Evolutionary conservation across 2,113 vertebrate species (phyloP).

Genomic region (Erythrolamprus reginae): DNA sequence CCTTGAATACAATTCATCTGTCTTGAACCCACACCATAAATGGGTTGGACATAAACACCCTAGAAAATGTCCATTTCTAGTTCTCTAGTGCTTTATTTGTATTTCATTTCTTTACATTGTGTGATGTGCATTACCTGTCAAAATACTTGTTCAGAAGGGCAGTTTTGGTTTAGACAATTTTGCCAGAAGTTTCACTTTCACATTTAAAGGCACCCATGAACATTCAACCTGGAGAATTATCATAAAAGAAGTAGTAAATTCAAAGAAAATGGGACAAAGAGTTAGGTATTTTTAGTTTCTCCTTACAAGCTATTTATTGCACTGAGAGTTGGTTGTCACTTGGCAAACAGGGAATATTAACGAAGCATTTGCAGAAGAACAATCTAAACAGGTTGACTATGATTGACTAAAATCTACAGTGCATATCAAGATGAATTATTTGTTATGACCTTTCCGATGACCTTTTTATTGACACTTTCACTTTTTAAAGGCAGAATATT

Average conservation of each 20-base stretch:
- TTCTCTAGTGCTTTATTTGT: not conserved
- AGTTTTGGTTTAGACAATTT: not conserved
- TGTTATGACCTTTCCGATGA: slow-evolving; percentile 36
- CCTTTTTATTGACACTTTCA: slow-evolving; percentile 23
- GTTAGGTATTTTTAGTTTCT: slow-evolving; percentile 22
- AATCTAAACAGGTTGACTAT: slow-evolving; percentile 37
- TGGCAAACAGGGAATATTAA: slow-evolving; percentile 42
- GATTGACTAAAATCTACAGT: slow-evolving; percentile 20
- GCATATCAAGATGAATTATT: slow-evolving; percentile 40
- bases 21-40: too few species aligned
- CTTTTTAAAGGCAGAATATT: not conserved
- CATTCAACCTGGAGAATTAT: not conserved
- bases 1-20: too few species aligned
- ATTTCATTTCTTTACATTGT: not conserved
- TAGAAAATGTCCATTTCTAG: too few species aligned
- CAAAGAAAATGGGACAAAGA: not conserved
- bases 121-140: not conserved
- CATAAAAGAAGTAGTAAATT: slow-evolving; percentile 18
- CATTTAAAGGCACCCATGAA: not conserved
- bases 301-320: slow-evolving; percentile 44
- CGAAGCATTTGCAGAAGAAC: slow-evolving; percentile 20
- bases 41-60: too few species aligned
- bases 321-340: slow-evolving; percentile 35
- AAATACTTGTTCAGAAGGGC: not conserved
- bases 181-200: not conserved